Evolutionary conservation across 2,113 vertebrate genomes (phyloP).

Genomic region (Saguinus midas): DNA sequence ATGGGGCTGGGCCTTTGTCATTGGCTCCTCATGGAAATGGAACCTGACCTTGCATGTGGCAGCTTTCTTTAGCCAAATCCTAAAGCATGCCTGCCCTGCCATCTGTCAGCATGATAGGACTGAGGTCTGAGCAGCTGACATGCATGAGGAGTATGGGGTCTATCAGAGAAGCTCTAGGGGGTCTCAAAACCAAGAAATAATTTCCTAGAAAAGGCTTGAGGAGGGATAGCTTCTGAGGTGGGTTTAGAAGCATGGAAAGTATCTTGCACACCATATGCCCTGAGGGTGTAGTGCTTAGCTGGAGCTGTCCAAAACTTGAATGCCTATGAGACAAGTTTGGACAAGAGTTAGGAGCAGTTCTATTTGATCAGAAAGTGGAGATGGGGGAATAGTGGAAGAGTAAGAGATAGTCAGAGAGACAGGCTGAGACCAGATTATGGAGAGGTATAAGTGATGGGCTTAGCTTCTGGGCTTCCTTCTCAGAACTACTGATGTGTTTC

Average conservation of each 20-base stretch:
- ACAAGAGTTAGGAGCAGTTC: neutral
- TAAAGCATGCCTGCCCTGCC: no score
- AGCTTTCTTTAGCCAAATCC: neutral
- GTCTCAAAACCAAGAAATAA: neutral
- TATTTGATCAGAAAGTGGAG: neutral
- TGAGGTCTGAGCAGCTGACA: neutral
- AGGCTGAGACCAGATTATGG: rapidly evolving
- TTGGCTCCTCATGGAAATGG: neutral
- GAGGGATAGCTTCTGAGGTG: neutral
- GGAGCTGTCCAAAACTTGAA: neutral
- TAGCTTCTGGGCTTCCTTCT: neutral
- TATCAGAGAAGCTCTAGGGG: no score
- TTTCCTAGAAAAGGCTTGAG: neutral
- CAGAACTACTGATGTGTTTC: neutral
- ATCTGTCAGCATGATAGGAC: rapidly evolving
- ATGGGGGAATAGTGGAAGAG: no score
- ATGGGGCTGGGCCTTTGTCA: neutral
- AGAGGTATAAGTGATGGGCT: rapidly evolving
- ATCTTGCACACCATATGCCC: neutral
- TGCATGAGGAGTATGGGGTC: rapidly evolving
- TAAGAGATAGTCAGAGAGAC: rapidly evolving
- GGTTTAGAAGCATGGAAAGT: no score
- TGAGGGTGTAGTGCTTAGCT: rapidly evolving
- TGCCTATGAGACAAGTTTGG: neutral
- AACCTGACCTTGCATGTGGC: rapidly evolving